Evolutionary conservation across 1,140 invertebrate genomes (phyloP).

Genomic region (Mactra quadrangularis): DNA sequence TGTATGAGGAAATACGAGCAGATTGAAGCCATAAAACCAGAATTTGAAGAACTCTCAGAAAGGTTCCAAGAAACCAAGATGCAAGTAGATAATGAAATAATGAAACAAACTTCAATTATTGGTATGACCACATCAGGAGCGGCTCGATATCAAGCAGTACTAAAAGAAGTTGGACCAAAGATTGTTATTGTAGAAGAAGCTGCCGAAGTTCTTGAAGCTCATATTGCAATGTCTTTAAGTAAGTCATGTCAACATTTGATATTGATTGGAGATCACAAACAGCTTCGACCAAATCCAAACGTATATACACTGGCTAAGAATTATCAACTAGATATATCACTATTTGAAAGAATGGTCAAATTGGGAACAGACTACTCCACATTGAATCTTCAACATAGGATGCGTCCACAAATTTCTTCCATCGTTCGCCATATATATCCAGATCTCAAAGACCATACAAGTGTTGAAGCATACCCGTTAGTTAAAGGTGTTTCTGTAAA

Average conservation of each 20-base stretch:
- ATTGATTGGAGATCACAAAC: conserved; percentile 90
- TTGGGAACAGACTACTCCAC: conserved; percentile 77
- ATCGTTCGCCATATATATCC: conserved; percentile 83
- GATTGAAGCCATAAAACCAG: conserved; percentile 35
- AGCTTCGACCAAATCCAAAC: conserved; percentile 83
- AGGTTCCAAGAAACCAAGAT: conserved; percentile 62
- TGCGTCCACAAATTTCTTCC: conserved; percentile 79
- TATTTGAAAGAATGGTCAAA: conserved; percentile 83
- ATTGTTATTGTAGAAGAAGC: conserved; percentile 81
- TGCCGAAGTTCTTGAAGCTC: conserved; percentile 80
- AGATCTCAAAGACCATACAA: conserved; percentile 76
- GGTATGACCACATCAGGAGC: conserved; percentile 82
- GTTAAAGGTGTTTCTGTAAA: conserved; percentile 80
- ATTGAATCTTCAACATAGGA: conserved; percentile 72
- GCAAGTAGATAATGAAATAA: conserved; percentile 71
- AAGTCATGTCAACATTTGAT: conserved; percentile 90
- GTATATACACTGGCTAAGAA: conserved; percentile 78
- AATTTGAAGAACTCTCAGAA: conserved; percentile 61
- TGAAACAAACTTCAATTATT: conserved; percentile 75
- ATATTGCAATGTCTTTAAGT: conserved; percentile 85
- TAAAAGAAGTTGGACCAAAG: conserved; percentile 69
- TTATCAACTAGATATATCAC: conserved; percentile 82
- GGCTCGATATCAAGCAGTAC: conserved; percentile 68
- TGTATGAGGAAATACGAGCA: conserved; percentile 56
- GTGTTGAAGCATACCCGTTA: conserved; percentile 72